Evolutionary conservation across 2,113 vertebrate genomes (phyloP).

Genomic region (Paradoxurus hermaphroditus): DNA sequence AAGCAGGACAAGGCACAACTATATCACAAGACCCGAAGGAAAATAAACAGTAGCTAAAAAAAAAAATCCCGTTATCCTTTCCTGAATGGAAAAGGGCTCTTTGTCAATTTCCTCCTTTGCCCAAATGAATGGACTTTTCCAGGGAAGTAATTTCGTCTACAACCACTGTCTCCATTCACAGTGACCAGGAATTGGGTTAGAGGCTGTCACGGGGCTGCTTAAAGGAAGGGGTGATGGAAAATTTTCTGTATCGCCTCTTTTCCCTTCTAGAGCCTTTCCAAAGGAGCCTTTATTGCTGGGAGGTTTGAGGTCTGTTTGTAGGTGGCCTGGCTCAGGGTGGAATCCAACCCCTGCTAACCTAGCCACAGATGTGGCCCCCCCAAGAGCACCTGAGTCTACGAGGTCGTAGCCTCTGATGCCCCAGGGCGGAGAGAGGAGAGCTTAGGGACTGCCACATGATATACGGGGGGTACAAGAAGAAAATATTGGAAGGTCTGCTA

Average conservation of each 20-base stretch:
- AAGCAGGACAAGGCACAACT: neutral
- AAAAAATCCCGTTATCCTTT: neutral
- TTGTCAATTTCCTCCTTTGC: neutral
- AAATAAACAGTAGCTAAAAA: neutral
- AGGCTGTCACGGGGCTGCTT: neutral
- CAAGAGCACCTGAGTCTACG: neutral
- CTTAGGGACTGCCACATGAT: too few species aligned
- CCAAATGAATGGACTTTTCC: neutral
- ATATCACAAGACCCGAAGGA: neutral
- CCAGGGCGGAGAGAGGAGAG: neutral
- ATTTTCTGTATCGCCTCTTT: neutral
- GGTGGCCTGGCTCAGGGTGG: neutral
- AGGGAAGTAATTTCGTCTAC: neutral
- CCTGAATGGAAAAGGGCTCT: neutral
- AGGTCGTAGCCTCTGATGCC: neutral
- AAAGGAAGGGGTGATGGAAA: neutral
- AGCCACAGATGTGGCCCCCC: rapidly evolving
- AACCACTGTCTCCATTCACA: neutral
- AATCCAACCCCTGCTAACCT: neutral
- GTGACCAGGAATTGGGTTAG: neutral
- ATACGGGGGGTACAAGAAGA: neutral
- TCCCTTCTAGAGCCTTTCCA: neutral
- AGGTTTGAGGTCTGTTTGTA: neutral
- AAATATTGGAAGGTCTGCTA: neutral
- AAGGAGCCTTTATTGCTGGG: neutral